A percentile compares a stretch with the other conserved stretches of the same genome.
These are phyloP conservation scores for Rhamphomyia laevipes DNA, from an alignment of 2,888 invertebrate genomes.

Conservation along the genomic window DNA sequence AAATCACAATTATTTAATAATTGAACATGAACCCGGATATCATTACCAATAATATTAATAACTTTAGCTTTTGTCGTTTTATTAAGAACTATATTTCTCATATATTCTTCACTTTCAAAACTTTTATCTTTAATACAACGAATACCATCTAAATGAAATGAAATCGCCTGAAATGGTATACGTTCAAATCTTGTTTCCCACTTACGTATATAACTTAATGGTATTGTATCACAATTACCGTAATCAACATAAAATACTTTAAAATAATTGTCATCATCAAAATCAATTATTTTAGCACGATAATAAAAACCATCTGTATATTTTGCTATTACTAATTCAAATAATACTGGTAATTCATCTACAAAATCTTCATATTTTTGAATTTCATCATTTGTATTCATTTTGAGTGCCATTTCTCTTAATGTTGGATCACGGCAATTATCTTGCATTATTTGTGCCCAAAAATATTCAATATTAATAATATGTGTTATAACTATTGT, in stretches of 20 bases:
- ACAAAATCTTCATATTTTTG: background rate
- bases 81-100: background rate
- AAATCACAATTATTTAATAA: too few species aligned
- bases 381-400: constrained; percentile 2
- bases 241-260: background rate
- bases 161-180: background rate
- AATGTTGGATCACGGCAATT: background rate
- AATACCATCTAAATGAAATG: background rate
- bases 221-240: background rate
- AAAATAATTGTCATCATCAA: background rate
- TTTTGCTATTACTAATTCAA: constrained; percentile 28
- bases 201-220: background rate
- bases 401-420: constrained; percentile 1
- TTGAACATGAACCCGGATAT: too few species aligned
- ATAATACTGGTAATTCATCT: constrained; percentile 6
- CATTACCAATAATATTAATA: background rate
- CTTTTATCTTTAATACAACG: background rate
- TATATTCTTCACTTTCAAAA: background rate
- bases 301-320: constrained; percentile 29
- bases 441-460: too few species aligned
- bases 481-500: too few species aligned
- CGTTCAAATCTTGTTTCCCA: background rate
- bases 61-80: background rate
- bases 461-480: too few species aligned
- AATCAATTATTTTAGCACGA: constrained; percentile 22